Base-by-base conservation (phyloP, 2,113 vertebrate genomes). In the Cynoglossus semilaevis region DNA sequence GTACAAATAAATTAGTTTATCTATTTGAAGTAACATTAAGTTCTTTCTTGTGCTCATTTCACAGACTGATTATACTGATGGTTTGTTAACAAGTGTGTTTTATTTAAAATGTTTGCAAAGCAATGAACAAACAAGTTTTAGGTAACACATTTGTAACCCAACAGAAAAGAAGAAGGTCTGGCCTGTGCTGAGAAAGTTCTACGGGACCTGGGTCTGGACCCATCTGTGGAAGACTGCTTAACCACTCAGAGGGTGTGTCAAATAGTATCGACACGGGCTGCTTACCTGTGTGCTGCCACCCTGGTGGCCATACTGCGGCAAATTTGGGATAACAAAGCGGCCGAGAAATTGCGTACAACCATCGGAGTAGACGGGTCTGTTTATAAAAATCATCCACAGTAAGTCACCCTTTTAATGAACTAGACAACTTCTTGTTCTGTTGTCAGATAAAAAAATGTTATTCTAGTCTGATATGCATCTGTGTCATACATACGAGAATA, bases 381-480 rank as follows among this genome's bases (percentile, higher is more conserved):
- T 55, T 98, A 98, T 89, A 98, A 99, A 81, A 97, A 93, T 53
- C 96, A 98, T 54, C 93, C 94, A 0, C 93, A 94, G 96, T 99
- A 86, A 94, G 96, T 91, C 1, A 0, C 19, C 4, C 36, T 13
- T 11, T 29, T 41, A 9, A 42, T 11, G 13, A 15, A 8, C 5
- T 13, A 9, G 10, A 15, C 1, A 0, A 49, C 19, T 53, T n/a
- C n/a, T n/a, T n/a, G n/a, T n/a, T n/a, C n/a, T n/a, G n/a, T n/a
- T n/a, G n/a, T n/a, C n/a, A n/a, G n/a, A n/a, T n/a, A n/a, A n/a
- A n/a, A n/a, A n/a, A n/a, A n/a, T n/a, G n/a, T n/a, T n/a, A n/a
- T n/a, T n/a, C n/a, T n/a, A n/a, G n/a, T n/a, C n/a, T n/a, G n/a
- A n/a, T n/a, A n/a, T n/a, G n/a, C n/a, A n/a, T n/a, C n/a, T n/a